phyloP scores from a whole-genome alignment of 2,888 invertebrate genomes.

The Himalopsyche tibetana region DNA sequence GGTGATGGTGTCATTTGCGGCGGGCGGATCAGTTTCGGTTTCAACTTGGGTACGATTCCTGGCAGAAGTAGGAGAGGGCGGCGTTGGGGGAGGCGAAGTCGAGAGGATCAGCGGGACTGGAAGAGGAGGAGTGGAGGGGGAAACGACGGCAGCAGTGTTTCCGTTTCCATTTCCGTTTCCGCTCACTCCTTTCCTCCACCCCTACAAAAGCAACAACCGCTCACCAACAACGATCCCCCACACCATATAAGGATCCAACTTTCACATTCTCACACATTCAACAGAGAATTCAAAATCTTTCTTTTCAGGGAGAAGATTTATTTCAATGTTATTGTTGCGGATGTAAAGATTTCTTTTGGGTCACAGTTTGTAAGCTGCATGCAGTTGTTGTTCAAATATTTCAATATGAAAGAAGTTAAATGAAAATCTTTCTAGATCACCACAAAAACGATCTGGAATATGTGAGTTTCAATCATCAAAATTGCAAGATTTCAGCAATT shows the following conservation, averaged over 20 bases:
- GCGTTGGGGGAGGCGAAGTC: slow-evolving; percentile 55
- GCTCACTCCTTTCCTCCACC: slow-evolving; percentile 65
- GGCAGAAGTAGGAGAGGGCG: slow-evolving; percentile 51
- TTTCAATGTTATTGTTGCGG: background rate
- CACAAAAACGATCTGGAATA: background rate
- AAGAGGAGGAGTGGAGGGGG: slow-evolving; percentile 61
- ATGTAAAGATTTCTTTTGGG: too few species aligned
- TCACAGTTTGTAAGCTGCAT: slow-evolving; percentile 2
- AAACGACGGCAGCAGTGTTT: slow-evolving; percentile 48
- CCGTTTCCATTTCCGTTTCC: slow-evolving; percentile 41
- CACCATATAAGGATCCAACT: slow-evolving; percentile 26
- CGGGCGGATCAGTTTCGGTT: slow-evolving; percentile 44
- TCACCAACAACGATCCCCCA: slow-evolving; percentile 49
- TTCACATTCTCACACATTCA: background rate
- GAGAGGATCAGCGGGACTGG: slow-evolving; percentile 56
- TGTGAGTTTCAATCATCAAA: background rate
- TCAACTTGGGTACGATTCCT: slow-evolving; percentile 32
- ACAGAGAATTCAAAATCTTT: background rate
- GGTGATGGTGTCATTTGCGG: slow-evolving; percentile 55
- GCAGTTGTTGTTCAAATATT: background rate
- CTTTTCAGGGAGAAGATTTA: background rate
- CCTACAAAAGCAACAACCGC: slow-evolving; percentile 62
- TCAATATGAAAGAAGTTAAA: background rate
- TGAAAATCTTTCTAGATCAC: too few species aligned
- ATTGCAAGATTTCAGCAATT: background rate